Conservation (phyloP, 2,888 invertebrate genomes). For the Amaurobius ferox region DNA sequence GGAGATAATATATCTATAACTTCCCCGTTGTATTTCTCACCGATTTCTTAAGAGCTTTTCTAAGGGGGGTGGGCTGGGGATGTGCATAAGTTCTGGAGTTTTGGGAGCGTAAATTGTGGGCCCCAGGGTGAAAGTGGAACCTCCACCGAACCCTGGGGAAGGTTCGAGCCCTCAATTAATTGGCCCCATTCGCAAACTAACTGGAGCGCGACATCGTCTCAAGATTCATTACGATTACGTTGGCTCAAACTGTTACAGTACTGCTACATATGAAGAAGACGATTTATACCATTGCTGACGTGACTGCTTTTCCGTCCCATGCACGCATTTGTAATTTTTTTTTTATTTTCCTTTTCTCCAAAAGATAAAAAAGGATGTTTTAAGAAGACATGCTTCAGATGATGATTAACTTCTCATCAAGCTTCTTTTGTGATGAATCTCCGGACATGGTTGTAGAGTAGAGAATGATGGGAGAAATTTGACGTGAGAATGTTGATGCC, state of each 20-base stretch:
- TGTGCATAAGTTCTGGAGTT: background rate
- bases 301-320: background rate
- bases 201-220: slow-evolving; percentile 30
- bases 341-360: too few species aligned
- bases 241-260: slow-evolving; percentile 11
- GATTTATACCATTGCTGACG: background rate
- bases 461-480: too few species aligned
- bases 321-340: too few species aligned
- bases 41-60: too few species aligned
- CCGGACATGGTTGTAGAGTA: too few species aligned
- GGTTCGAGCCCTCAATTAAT: slow-evolving; percentile 21
- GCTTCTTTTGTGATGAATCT: too few species aligned
- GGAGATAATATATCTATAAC: too few species aligned
- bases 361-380: too few species aligned
- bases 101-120: slow-evolving; percentile 26
- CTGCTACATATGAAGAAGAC: background rate
- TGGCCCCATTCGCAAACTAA: slow-evolving; percentile 29
- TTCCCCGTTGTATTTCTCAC: background rate
- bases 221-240: slow-evolving; percentile 7
- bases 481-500: too few species aligned
- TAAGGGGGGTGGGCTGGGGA: background rate
- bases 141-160: slow-evolving; percentile 11
- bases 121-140: background rate
- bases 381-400: background rate
- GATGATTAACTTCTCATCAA: background rate